Evolutionary conservation across 1,140 invertebrate species (phyloP).

Genomic region (Anthonomus grandis): DNA sequence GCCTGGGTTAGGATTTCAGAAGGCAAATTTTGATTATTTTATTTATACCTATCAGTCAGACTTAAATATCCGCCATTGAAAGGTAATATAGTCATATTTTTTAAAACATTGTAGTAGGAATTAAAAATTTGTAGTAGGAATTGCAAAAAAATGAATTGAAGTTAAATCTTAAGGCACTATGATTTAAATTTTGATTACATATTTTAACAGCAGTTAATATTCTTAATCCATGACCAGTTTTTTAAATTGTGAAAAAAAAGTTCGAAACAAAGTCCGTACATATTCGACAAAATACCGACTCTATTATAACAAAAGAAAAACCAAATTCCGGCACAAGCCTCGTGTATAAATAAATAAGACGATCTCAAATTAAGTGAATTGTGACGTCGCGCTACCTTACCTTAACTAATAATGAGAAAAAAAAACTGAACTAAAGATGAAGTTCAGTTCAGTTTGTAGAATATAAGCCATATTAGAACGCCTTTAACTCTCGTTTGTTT

Average conservation of each 20-base stretch:
- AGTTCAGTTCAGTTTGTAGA: conserved; percentile 11
- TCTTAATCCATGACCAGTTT: not conserved
- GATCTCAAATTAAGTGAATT: conserved; percentile 26
- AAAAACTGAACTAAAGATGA: conserved; percentile 7
- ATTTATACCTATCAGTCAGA: too few species aligned
- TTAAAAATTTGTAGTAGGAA: too few species aligned
- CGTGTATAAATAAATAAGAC: conserved; percentile 2
- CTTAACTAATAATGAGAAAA: too few species aligned
- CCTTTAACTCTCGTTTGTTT: conserved; percentile 7
- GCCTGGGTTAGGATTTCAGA: too few species aligned
- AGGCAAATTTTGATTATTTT: too few species aligned
- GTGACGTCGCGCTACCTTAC: conserved; percentile 42
- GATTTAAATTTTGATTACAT: too few species aligned
- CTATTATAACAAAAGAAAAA: not conserved
- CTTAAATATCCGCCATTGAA: too few species aligned
- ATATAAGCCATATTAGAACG: conserved; percentile 25
- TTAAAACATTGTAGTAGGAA: too few species aligned
- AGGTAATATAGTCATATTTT: too few species aligned
- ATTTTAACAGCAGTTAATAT: not conserved
- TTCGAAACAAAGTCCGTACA: too few species aligned
- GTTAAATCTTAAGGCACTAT: too few species aligned
- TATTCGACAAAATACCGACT: not conserved
- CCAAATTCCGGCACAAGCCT: not conserved
- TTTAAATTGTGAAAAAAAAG: not conserved
- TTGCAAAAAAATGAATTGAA: too few species aligned